Evolutionary conservation across 2,797 vertebrate species (phyloP).

Genomic region (Cyclura pinguis): DNA sequence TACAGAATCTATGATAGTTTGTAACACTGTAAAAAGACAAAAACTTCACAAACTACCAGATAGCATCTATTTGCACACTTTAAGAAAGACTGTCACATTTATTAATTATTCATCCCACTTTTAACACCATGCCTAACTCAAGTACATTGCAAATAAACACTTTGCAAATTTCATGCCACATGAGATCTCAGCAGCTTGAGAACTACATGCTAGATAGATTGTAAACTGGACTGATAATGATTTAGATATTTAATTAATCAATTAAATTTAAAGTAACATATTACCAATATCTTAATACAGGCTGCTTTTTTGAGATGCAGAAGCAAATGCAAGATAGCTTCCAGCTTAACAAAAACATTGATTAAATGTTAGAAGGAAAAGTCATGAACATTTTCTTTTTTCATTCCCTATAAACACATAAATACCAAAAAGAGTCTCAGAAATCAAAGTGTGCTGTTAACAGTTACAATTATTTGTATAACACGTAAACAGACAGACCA

Average conservation of each 20-base stretch:
- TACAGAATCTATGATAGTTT: no score
- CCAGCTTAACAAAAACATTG: neutral
- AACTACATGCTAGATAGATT: no score
- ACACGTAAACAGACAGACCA: neutral
- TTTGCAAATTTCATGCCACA: neutral
- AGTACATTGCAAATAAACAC: neutral
- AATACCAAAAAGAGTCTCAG: neutral
- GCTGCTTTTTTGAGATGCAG: neutral
- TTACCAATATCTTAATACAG: neutral
- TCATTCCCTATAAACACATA: neutral
- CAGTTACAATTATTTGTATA: neutral
- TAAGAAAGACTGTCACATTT: neutral
- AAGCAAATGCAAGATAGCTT: neutral
- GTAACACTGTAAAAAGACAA: no score
- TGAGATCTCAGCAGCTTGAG: neutral
- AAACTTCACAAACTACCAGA: neutral
- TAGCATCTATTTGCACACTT: no score
- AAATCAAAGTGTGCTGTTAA: neutral
- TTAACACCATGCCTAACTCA: neutral
- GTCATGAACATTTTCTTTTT: neutral
- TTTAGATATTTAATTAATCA: no score
- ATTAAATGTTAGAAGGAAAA: neutral
- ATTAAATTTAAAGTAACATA: no score
- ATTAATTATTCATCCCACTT: neutral
- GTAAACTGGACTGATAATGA: no score